These are phyloP conservation scores for Thamnophis sirtalis DNA, from an alignment of 2,113 vertebrate genomes.

Conservation along the genomic window DNA sequence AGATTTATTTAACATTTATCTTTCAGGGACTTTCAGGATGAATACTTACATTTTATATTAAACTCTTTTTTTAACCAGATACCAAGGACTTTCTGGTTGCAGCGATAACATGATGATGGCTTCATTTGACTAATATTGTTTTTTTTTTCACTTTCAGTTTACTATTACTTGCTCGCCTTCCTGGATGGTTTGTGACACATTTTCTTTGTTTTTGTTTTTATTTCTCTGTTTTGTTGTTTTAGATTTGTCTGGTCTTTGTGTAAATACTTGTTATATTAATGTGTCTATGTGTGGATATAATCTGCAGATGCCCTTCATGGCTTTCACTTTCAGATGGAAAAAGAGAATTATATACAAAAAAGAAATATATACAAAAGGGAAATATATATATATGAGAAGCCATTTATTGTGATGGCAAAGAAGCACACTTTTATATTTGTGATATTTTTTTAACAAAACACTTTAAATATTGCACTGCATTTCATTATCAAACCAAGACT, in stretches of 20 bases:
- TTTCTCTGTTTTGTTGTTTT: background rate
- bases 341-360: background rate
- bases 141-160: background rate
- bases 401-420: background rate
- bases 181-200: background rate
- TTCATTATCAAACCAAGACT: conserved; percentile 6
- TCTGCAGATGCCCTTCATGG: background rate
- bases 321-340: background rate
- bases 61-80: background rate
- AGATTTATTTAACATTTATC: background rate
- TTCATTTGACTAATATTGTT: background rate
- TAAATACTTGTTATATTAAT: background rate
- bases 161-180: background rate
- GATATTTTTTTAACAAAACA: background rate
- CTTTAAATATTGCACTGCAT: background rate
- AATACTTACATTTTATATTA: background rate
- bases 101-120: background rate
- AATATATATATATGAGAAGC: background rate
- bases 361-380: background rate
- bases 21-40: background rate
- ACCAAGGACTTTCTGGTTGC: background rate
- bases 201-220: background rate
- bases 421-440: too few relatives aligned
- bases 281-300: background rate
- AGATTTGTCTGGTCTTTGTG: background rate